phyloP scores from a whole-genome alignment of 2,888 invertebrate genomes.

The Sarcophaga carnaria region DNA sequence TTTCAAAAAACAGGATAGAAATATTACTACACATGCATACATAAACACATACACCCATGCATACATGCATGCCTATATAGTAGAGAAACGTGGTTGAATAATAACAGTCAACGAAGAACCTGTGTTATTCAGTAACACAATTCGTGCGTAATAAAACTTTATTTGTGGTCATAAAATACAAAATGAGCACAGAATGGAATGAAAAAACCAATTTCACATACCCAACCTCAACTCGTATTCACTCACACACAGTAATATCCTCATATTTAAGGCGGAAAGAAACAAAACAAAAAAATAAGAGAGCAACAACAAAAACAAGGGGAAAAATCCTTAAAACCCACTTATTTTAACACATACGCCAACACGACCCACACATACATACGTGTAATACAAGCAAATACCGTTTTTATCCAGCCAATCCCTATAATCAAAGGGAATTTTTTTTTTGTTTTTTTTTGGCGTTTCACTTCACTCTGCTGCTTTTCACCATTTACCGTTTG shows the following conservation, averaged over 20 bases:
- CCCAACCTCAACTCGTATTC: not conserved
- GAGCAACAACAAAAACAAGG: not conserved
- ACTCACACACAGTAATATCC: not conserved
- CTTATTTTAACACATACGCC: not conserved
- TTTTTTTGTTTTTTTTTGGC: not conserved
- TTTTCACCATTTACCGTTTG: conserved; percentile 36
- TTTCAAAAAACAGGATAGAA: not conserved
- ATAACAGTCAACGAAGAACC: too few relatives aligned
- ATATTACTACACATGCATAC: too few relatives aligned
- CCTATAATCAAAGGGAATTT: conserved; percentile 39
- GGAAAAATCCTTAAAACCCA: conserved; percentile 14
- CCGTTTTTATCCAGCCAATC: not conserved
- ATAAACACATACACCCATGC: too few relatives aligned
- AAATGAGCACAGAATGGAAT: not conserved
- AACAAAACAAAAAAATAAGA: too few relatives aligned
- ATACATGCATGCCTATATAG: too few relatives aligned
- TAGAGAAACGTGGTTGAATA: too few relatives aligned
- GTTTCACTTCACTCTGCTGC: conserved; percentile 8
- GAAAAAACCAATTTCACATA: not conserved
- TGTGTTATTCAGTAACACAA: not conserved
- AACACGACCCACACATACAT: not conserved
- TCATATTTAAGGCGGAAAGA: not conserved
- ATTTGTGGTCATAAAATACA: conserved; percentile 46
- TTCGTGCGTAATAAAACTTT: conserved; percentile 47
- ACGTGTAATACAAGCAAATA: not conserved